These are phyloP conservation scores for Dolichomitus sp. DNA, from an alignment of 2,888 invertebrate genomes.

Conservation along the genomic window DNA sequence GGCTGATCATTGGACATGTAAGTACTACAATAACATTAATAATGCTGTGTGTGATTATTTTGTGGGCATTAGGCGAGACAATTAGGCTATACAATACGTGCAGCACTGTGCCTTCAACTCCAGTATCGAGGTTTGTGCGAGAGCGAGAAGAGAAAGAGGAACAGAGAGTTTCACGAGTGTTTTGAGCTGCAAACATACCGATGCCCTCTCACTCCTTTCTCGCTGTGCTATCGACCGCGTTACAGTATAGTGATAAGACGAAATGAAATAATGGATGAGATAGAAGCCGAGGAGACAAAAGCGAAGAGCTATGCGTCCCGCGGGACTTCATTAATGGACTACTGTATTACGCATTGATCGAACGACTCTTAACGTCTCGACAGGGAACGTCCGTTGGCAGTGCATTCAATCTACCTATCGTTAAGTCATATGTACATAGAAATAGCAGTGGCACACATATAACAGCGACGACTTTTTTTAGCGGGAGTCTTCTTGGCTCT, in stretches of 20 bases:
- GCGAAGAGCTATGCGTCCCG: constrained; percentile 16
- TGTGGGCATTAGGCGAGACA: background rate
- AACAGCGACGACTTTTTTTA: background rate
- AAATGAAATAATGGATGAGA: constrained; percentile 63
- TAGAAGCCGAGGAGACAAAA: constrained; percentile 43
- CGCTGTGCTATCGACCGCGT: constrained; percentile 53
- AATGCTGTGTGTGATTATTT: background rate
- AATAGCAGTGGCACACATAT: background rate
- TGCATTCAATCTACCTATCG: constrained; percentile 20
- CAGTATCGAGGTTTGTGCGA: background rate
- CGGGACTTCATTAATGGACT: constrained; percentile 60
- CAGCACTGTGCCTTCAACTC: constrained; percentile 11
- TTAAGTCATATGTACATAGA: background rate
- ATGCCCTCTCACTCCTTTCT: constrained; percentile 29
- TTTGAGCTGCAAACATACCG: constrained; percentile 34
- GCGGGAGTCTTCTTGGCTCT: background rate
- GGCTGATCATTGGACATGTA: constrained; percentile 72
- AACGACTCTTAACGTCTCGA: constrained; percentile 64
- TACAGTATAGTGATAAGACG: constrained; percentile 51
- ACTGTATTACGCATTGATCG: constrained; percentile 64
- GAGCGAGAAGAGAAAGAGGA: background rate
- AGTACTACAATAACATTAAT: constrained; percentile 38
- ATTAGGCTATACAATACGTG: background rate
- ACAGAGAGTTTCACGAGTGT: constrained; percentile 9
- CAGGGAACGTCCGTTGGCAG: constrained; percentile 15